Conservation (phyloP, 2,797 vertebrate genomes). For the Catharus ustulatus region DNA sequence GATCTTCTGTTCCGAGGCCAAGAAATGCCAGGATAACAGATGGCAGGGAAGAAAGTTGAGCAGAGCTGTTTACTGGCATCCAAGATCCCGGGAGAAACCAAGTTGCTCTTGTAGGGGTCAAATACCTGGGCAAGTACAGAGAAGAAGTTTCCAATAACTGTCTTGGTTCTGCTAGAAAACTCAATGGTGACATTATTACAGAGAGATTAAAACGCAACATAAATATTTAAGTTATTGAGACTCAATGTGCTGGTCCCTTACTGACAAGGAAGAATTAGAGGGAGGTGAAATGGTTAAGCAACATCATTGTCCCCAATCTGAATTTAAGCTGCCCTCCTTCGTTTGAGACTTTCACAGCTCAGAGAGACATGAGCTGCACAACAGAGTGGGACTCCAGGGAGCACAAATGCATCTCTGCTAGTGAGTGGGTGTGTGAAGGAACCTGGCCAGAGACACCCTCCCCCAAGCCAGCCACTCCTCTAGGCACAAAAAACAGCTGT, state of each 20-base stretch:
- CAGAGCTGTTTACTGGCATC: neutral
- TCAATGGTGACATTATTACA: neutral
- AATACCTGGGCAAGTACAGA: neutral
- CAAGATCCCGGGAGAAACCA: neutral
- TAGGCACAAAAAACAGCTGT: neutral
- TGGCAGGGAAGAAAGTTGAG: neutral
- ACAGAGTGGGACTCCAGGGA: neutral
- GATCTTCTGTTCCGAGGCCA: neutral
- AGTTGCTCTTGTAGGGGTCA: neutral
- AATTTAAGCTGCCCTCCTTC: neutral
- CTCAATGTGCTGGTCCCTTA: neutral
- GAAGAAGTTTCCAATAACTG: neutral
- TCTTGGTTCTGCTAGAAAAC: neutral
- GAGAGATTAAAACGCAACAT: neutral
- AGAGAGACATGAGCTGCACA: neutral
- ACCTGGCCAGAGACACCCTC: neutral
- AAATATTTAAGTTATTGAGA: slow-evolving; percentile 19
- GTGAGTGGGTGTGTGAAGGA: neutral
- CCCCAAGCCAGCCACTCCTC: neutral
- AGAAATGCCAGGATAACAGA: neutral
- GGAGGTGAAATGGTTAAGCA: slow-evolving; percentile 19
- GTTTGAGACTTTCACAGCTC: neutral
- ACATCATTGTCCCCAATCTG: neutral
- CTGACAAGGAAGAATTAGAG: neutral
- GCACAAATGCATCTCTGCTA: neutral